These are phyloP conservation scores for Callaeas wilsoni DNA, from an alignment of 2,113 vertebrate species.

Conservation along the genomic window DNA sequence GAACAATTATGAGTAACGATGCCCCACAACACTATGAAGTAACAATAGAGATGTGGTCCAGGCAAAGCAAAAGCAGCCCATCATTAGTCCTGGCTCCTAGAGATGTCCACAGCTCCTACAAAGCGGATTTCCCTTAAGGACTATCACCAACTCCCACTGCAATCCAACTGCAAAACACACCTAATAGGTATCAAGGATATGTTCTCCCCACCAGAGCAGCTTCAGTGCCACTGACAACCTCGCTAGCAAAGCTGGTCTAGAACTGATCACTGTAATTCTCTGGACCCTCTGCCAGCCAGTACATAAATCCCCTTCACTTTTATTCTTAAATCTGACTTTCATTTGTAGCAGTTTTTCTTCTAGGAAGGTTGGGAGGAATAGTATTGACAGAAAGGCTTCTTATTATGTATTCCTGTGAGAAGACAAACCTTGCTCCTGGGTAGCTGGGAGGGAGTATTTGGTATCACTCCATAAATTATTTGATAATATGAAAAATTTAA, in stretches of 20 bases:
- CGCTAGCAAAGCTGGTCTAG: neutral
- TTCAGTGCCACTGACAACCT: neutral
- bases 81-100: neutral
- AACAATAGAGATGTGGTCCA: neutral
- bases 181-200: neutral
- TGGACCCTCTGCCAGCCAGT: neutral
- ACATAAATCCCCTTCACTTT: neutral
- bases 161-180: neutral
- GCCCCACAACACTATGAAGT: neutral
- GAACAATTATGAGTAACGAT: neutral
- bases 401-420: neutral
- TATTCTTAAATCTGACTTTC: neutral
- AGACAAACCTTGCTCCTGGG: neutral
- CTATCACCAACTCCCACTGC: neutral
- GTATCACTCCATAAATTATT: neutral
- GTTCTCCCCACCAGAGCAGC: neutral
- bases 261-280: neutral
- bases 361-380: neutral
- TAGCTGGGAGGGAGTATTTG: neutral
- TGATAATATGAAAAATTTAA: neutral
- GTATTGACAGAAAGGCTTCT: neutral
- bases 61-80: neutral
- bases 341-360: neutral
- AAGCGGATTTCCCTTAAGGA: neutral
- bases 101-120: neutral